Evolutionary conservation across 2,888 invertebrate species (phyloP), one percentile per base, ranked within the genome.

Genomic region (Diaprepes abbreviatus): DNA sequence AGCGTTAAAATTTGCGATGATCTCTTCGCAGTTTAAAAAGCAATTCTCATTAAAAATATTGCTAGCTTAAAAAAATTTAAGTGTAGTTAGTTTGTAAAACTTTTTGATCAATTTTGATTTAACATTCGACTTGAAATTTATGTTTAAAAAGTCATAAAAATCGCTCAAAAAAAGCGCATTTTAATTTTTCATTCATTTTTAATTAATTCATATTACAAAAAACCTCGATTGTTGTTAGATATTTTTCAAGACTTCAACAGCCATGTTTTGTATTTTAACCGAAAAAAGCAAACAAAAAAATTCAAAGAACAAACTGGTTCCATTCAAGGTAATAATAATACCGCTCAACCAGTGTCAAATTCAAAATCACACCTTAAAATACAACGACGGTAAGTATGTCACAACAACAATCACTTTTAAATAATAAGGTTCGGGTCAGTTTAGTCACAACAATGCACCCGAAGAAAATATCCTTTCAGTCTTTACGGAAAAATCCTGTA

Each of bases 341-440:
- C 68, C 55, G 62, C 40, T 10, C 1, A 43, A 57, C 43, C 71
- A 60, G 71, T 65, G 69, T 64, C 40, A 64, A 43, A 57, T 35
- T 31, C 19, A 28, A 45, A 65, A 55, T 21, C 54, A 45, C 65
- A 65, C 65, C 57, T 65, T 65, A 33, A 57, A 57, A 31, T 31
- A 35, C 55, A 38, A 38, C 31, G 17, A 33, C 43, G 1, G 10
- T n/a, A 65, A 65, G 65, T 65, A 31, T 65, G 65, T 57, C 55
- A 65, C 55, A 58, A 66, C 55, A 57, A 65, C 66, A 58, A 66
- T 66, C 66, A 66, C 66, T 54, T 57, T 50, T 28, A 7, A 7
- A 14, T n/a, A n/a, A 28, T 12, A 19, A 40, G 28, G 36, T 57
- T 57, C 43, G 38, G 28, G 28, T 28, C 31, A 59, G 24, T 28